phyloP scores from a whole-genome alignment of 1,140 invertebrate genomes.

The Pinna nobilis region DNA sequence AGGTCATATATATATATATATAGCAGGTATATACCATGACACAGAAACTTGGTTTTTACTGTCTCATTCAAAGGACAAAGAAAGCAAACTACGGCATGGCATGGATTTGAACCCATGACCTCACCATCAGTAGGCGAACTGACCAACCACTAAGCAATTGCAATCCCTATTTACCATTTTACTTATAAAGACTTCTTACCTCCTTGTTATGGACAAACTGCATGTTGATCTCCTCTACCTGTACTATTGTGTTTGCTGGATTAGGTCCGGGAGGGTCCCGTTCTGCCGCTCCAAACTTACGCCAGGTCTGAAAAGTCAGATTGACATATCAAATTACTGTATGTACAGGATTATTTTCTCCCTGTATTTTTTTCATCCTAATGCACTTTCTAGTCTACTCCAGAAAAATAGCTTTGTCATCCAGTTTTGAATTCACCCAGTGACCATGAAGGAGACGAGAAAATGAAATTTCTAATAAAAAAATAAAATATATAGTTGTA shows the following conservation, averaged over 20 bases:
- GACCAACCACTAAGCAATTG: too few species aligned
- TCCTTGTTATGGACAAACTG: conserved; percentile 79
- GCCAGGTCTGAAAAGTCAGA: conserved; percentile 81
- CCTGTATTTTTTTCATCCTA: background rate
- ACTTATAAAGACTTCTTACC: conserved; percentile 53
- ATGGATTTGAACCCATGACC: too few species aligned
- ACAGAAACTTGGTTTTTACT: too few species aligned
- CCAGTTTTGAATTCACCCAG: background rate
- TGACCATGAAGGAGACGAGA: background rate
- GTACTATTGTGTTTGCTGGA: conserved; percentile 94
- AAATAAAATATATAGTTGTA: too few species aligned
- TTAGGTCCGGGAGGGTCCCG: conserved; percentile 96
- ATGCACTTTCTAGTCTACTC: background rate
- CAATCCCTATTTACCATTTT: too few species aligned
- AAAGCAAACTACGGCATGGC: too few species aligned
- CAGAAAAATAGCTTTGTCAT: background rate
- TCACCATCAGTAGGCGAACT: too few species aligned
- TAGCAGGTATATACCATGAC: background rate
- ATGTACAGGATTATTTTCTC: background rate
- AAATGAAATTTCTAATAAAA: too few species aligned
- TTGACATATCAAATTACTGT: background rate
- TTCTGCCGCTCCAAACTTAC: conserved; percentile 93
- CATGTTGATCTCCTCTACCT: conserved; percentile 96
- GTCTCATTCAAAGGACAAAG: too few species aligned
- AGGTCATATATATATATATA: conserved; percentile 3